Evolutionary conservation across 2,113 vertebrate genomes (phyloP).

Genomic region (Mormyrus iriodes): DNA sequence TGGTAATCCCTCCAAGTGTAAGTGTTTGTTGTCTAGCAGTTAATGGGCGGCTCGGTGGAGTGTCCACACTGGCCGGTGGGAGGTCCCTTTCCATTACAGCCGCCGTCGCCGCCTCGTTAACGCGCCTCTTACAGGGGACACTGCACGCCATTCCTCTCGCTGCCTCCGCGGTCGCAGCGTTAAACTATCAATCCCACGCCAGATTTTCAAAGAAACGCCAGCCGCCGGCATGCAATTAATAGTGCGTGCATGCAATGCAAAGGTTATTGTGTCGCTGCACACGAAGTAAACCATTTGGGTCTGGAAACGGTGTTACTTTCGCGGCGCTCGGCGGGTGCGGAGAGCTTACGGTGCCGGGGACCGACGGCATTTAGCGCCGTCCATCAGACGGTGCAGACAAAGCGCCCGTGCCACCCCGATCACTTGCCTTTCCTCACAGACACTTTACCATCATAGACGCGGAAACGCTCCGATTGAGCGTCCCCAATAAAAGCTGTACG

Average conservation of each 20-base stretch:
- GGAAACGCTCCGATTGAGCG: not conserved
- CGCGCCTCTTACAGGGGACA: slow-evolving; percentile 37
- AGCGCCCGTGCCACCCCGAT: not conserved
- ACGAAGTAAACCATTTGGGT: not conserved
- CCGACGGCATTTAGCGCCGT: not conserved
- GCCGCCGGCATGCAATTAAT: not conserved
- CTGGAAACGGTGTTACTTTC: not conserved
- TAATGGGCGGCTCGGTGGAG: slow-evolving; percentile 59
- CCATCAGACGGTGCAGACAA: not conserved
- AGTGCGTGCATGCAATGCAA: not conserved
- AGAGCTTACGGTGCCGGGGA: not conserved
- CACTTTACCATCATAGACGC: not conserved
- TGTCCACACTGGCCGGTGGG: slow-evolving; percentile 58
- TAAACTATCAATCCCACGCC: slow-evolving; percentile 47
- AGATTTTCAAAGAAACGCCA: slow-evolving; percentile 43
- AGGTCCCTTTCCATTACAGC: slow-evolving; percentile 53
- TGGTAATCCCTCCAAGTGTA: slow-evolving; percentile 55
- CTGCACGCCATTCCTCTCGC: slow-evolving; percentile 27
- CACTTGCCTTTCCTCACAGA: not conserved
- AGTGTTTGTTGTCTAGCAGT: slow-evolving; percentile 59
- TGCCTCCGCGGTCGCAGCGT: slow-evolving; percentile 28
- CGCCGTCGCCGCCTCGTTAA: slow-evolving; percentile 35
- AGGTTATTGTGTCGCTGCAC: not conserved
- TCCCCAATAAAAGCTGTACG: not conserved
- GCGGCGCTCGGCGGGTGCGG: not conserved